phyloP scores from a whole-genome alignment of 2,888 invertebrate species.

The Willowsia nigromaculata region DNA sequence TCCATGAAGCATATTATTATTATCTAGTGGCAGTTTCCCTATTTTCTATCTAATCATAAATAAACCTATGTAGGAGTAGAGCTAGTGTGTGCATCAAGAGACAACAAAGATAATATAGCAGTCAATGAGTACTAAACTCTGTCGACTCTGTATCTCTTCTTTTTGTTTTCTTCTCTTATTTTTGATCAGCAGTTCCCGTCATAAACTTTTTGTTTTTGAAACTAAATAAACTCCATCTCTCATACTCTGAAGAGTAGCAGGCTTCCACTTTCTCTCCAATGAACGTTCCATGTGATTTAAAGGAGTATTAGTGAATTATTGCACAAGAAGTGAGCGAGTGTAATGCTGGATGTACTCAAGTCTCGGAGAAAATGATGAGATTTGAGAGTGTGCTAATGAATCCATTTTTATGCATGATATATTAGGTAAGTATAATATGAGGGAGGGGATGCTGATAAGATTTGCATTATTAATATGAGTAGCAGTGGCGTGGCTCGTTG shows the following conservation, averaged over 20 bases:
- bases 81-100: neutral
- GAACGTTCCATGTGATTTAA: too few species aligned
- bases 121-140: constrained; percentile 28
- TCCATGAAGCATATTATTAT: constrained; percentile 16
- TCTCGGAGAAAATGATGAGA: neutral
- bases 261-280: too few species aligned
- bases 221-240: too few species aligned
- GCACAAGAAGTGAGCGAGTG: too few species aligned
- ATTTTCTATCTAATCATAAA: neutral
- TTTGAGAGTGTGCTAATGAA: neutral
- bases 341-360: too few species aligned
- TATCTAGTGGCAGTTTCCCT: neutral
- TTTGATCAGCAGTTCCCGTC: neutral
- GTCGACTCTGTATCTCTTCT: neutral
- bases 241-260: too few species aligned
- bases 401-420: neutral
- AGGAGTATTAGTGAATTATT: too few species aligned
- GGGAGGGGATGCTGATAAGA: neutral
- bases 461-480: neutral
- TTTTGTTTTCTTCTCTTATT: neutral
- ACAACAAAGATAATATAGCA: neutral
- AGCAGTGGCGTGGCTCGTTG: neutral
- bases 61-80: neutral
- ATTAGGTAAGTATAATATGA: neutral
- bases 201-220: neutral